phyloP scores from a whole-genome alignment of 2,797 vertebrate genomes.

The Molossus molossus region DNA sequence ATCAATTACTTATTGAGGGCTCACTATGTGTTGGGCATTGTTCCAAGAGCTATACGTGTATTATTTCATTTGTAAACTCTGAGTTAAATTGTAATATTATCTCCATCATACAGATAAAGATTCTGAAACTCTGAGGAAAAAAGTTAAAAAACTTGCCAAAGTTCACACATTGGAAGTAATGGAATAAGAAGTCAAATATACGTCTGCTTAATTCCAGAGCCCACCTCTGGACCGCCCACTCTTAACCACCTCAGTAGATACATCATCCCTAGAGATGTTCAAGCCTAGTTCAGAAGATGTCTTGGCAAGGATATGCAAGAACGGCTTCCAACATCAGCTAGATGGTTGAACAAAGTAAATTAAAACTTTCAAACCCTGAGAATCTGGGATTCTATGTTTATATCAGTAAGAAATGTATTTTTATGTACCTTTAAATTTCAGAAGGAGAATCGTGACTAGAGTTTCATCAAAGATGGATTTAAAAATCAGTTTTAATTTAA shows the following conservation, averaged over 20 bases:
- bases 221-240: background rate
- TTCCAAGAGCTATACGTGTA: background rate
- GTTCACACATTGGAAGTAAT: constrained; percentile 15
- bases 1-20: background rate
- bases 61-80: constrained; percentile 28
- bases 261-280: constrained; percentile 73
- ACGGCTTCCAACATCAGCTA: constrained; percentile 80
- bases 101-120: constrained; percentile 5
- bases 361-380: constrained; percentile 78
- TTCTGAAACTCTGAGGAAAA: constrained; percentile 49
- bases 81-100: background rate
- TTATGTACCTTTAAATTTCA: constrained; percentile 85
- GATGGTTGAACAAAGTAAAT: constrained; percentile 79
- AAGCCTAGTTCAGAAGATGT: constrained; percentile 40
- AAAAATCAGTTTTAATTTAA: constrained; percentile 86
- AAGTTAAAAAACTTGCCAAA: constrained; percentile 45
- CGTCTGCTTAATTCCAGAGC: constrained; percentile 61
- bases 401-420: constrained; percentile 84
- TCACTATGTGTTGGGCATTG: background rate
- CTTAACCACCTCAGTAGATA: constrained; percentile 54
- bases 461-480: constrained; percentile 84
- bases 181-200: constrained; percentile 64
- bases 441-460: constrained; percentile 84
- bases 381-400: constrained; percentile 87
- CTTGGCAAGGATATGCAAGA: constrained; percentile 74